Evolutionary conservation across 2,113 vertebrate genomes (phyloP).

Genomic region (Callithrix jacchus): DNA sequence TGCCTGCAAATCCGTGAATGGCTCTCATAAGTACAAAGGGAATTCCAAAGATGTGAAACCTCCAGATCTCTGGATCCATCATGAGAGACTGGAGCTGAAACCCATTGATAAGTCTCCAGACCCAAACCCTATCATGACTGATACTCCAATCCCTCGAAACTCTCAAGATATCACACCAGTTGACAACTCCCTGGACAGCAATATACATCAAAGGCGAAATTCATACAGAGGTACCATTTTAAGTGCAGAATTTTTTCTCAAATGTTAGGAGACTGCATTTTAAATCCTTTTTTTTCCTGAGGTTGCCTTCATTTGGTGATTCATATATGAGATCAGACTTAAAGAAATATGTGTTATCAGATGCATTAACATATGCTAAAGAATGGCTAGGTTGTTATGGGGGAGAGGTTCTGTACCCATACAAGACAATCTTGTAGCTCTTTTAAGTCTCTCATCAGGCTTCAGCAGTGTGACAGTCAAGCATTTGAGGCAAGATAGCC

Average conservation of each 20-base stretch:
- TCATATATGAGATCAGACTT: not conserved
- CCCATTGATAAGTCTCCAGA: constrained; percentile 98
- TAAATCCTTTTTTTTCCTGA: not conserved
- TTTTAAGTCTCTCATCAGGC: not conserved
- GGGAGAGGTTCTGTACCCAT: not conserved
- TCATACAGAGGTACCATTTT: constrained; percentile 94
- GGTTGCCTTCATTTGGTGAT: not conserved
- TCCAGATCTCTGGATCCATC: constrained; percentile 98
- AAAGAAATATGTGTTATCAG: not conserved
- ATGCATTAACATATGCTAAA: not conserved
- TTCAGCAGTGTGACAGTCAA: not conserved
- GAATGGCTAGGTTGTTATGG: not conserved
- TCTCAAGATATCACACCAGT: constrained; percentile 97
- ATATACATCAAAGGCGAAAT: constrained; percentile 94
- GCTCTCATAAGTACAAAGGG: constrained; percentile 98
- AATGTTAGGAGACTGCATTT: not conserved
- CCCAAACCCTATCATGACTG: constrained; percentile 97
- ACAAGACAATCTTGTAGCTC: not conserved
- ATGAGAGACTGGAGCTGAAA: constrained; percentile 96
- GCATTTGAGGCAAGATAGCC: not conserved
- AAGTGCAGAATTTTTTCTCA: not conserved
- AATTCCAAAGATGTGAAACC: constrained; percentile 98
- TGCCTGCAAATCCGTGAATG: constrained; percentile 95
- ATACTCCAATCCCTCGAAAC: constrained; percentile 96
- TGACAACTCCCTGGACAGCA: constrained; percentile 92